phyloP scores from a whole-genome alignment of 35 echinoderm and acorn worm genomes.

The Lytechinus pictus region DNA sequence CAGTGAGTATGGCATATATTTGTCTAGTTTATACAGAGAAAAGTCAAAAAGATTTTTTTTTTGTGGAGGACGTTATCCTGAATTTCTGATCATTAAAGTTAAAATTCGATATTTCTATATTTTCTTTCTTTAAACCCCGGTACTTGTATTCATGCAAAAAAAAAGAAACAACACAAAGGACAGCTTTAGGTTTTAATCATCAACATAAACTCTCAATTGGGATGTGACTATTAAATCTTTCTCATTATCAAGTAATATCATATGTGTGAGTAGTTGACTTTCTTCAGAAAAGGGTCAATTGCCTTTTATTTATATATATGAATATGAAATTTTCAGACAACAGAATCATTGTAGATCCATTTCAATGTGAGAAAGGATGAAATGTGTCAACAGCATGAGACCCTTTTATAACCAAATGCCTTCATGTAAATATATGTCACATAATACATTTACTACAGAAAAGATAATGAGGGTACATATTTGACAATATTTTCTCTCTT shows the following conservation, averaged over 20 bases:
- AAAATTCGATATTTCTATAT: no score
- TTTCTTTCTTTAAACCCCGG: no score
- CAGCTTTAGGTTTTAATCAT: neutral
- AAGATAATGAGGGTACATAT: neutral
- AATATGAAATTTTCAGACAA: neutral
- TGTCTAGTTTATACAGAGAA: no score
- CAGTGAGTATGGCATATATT: no score
- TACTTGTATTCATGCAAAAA: no score
- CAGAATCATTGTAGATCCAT: neutral
- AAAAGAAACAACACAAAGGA: neutral
- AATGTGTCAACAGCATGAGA: neutral
- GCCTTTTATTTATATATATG: neutral
- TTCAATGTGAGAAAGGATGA: neutral
- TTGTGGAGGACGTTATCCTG: no score
- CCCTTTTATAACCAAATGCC: neutral
- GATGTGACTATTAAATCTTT: neutral
- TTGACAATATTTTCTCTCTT: neutral
- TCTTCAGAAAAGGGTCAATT: neutral
- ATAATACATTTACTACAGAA: neutral
- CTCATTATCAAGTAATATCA: neutral
- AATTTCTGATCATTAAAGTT: no score
- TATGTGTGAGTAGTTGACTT: neutral
- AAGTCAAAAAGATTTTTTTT: no score
- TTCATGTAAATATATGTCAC: neutral
- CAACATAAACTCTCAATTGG: neutral